Percentiles rank a stretch among this genome's conserved stretches.
Evolutionary conservation across 2,113 vertebrate genomes (phyloP).

Genomic region (Callocephalon fimbriatum): DNA sequence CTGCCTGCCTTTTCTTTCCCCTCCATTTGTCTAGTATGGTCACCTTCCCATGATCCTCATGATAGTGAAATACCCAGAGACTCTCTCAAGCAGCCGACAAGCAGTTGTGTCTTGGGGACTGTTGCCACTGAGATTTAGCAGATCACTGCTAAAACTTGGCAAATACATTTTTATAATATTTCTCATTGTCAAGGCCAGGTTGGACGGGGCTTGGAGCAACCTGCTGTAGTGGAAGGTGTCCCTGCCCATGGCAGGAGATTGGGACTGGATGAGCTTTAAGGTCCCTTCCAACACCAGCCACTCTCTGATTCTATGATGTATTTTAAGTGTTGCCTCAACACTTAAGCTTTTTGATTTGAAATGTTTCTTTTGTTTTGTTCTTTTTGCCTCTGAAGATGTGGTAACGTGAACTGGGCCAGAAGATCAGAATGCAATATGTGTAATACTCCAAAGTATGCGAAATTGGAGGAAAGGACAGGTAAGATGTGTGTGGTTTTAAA

Average conservation of each 20-base stretch:
- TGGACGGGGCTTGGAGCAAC: background rate
- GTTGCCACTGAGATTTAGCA: background rate
- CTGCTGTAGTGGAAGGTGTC: background rate
- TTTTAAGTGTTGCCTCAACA: background rate
- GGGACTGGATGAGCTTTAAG: background rate
- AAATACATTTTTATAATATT: background rate
- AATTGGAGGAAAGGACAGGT: constrained; percentile 98
- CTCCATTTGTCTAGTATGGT: accelerated
- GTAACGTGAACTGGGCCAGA: constrained; percentile 98
- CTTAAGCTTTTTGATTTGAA: background rate
- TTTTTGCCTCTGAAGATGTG: constrained; percentile 81
- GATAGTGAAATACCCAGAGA: background rate
- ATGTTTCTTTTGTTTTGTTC: background rate
- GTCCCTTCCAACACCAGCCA: background rate
- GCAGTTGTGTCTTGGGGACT: background rate
- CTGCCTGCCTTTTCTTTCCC: background rate
- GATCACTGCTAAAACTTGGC: background rate
- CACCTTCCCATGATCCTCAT: accelerated
- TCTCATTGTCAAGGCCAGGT: background rate
- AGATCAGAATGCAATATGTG: constrained; percentile 99
- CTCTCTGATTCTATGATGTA: background rate
- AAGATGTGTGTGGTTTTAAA: background rate
- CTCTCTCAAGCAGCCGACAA: background rate
- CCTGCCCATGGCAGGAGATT: background rate
- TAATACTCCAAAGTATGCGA: constrained; percentile 98